These are phyloP conservation scores for Crocuta crocuta DNA, from an alignment of 2,113 vertebrate genomes.

Conservation along the genomic window DNA sequence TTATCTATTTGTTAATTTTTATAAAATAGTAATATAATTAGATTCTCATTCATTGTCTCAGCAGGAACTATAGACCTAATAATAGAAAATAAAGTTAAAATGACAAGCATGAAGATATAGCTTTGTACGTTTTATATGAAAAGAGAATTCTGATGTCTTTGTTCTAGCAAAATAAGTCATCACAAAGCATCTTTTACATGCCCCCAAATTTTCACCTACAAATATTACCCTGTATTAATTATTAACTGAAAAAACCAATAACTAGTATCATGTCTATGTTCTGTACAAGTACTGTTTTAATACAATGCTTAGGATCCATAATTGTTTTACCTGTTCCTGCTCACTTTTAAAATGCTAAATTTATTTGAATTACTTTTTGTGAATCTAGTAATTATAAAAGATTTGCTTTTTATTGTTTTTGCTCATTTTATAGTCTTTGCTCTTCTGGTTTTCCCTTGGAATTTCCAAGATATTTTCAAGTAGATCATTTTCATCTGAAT, in stretches of 20 bases:
- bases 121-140: slow-evolving; percentile 7
- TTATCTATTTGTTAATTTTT: neutral
- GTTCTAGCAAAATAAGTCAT: neutral
- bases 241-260: neutral
- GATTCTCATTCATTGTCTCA: neutral
- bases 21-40: neutral
- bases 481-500: neutral
- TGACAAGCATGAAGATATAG: neutral
- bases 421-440: neutral
- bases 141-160: neutral
- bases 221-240: neutral
- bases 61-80: neutral
- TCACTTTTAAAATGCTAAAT: neutral
- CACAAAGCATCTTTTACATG: neutral
- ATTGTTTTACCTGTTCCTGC: neutral
- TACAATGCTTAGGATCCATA: neutral
- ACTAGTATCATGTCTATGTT: neutral
- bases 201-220: neutral
- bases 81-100: neutral
- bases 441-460: neutral
- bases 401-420: neutral
- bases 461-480: slow-evolving; percentile 15
- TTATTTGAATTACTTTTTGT: neutral
- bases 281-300: neutral
- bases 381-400: neutral